Percentiles rank a stretch among this genome's conserved stretches.
phyloP scores from a whole-genome alignment of 2,113 vertebrate genomes.

The Indicator indicator region DNA sequence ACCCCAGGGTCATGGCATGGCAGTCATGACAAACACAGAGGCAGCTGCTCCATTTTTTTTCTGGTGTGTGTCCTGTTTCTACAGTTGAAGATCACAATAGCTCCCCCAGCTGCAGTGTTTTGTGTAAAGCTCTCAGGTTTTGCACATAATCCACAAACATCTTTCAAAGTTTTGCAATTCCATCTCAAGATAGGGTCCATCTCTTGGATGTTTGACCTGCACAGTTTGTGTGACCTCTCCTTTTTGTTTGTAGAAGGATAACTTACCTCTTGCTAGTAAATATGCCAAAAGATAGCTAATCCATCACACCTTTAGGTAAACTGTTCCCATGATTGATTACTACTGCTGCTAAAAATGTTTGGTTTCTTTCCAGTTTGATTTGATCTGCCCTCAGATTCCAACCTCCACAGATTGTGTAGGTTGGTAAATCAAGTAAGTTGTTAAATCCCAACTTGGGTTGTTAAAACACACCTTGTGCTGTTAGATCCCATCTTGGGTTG shows the following conservation, averaged over 20 bases:
- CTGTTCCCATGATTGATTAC: conserved; percentile 4
- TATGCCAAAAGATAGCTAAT: conserved; percentile 27
- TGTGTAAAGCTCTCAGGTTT: not conserved
- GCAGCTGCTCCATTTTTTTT: not conserved
- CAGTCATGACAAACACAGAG: not conserved
- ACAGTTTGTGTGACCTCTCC: not conserved
- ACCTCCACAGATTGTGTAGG: not conserved
- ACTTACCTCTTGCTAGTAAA: conserved; percentile 30
- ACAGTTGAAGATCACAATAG: not conserved
- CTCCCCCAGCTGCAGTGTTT: not conserved
- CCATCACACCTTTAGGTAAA: conserved; percentile 37
- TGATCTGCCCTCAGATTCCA: not conserved
- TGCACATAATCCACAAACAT: rapidly evolving
- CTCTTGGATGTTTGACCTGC: not conserved
- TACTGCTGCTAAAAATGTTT: conserved; percentile 8
- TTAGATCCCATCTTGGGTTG: no score
- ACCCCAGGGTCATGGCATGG: not conserved
- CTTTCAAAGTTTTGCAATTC: not conserved
- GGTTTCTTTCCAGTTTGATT: conserved; percentile 14
- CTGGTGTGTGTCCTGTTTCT: not conserved
- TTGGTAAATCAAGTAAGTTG: not conserved
- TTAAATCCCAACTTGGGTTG: not conserved
- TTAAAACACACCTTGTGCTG: no score
- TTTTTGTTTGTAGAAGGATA: conserved; percentile 17
- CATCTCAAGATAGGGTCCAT: not conserved